phyloP scores from a whole-genome alignment of 2,113 vertebrate genomes.

The Urocitellus parryii region DNA sequence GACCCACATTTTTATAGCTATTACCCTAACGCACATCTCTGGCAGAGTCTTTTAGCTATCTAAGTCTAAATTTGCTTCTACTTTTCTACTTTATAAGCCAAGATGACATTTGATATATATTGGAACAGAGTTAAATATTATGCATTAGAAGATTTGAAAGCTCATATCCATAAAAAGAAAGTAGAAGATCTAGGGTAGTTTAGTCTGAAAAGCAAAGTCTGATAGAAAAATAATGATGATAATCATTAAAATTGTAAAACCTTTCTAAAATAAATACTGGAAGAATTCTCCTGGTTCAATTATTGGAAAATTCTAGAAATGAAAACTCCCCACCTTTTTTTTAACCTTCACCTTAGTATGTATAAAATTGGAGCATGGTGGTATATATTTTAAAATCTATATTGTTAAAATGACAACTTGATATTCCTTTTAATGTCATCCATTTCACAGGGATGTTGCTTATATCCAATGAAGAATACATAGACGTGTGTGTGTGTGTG shows the following conservation, averaged over 20 bases:
- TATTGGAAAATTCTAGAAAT: background rate
- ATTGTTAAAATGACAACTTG: background rate
- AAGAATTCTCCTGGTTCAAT: background rate
- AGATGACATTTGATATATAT: background rate
- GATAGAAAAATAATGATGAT: background rate
- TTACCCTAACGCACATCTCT: background rate
- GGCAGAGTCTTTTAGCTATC: background rate
- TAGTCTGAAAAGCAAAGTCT: background rate
- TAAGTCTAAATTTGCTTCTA: background rate
- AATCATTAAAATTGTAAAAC: background rate
- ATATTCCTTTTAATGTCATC: background rate
- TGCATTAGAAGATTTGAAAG: background rate
- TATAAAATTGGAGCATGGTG: background rate
- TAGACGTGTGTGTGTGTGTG: background rate
- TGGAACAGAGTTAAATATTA: background rate
- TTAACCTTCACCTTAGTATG: background rate
- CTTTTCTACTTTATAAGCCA: background rate
- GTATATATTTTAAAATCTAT: background rate
- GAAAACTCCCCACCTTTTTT: background rate
- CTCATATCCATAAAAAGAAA: background rate
- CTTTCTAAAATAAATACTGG: background rate
- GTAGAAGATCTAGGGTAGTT: background rate
- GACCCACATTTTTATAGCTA: background rate
- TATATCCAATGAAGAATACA: background rate
- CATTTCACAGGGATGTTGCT: background rate